phyloP scores from a whole-genome alignment of 1,140 invertebrate species.

The Drosophila santomea region DNA sequence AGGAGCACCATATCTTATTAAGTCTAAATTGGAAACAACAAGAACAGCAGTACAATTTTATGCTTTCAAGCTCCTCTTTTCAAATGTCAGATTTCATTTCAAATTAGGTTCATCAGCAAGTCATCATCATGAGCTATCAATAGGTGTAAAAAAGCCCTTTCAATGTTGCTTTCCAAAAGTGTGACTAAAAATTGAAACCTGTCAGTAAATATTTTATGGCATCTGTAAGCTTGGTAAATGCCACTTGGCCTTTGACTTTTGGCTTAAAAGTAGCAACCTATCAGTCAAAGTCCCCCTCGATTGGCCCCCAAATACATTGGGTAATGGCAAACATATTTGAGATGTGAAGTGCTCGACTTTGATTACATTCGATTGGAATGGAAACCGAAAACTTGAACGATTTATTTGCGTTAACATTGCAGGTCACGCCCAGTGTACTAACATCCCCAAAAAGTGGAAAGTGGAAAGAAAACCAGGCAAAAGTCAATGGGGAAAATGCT shows the following conservation, averaged over 20 bases:
- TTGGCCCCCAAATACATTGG: constrained; percentile 8
- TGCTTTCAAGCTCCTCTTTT: not conserved
- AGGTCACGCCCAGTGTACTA: constrained; percentile 27
- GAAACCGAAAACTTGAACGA: constrained; percentile 64
- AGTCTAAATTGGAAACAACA: no score
- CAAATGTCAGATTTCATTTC: not conserved
- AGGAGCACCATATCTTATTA: not conserved
- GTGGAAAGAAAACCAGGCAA: constrained; percentile 50
- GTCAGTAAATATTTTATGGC: constrained; percentile 21
- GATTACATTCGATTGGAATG: constrained; percentile 47
- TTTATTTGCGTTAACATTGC: constrained; percentile 74
- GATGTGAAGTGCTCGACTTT: constrained; percentile 48
- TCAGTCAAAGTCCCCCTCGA: constrained; percentile 17
- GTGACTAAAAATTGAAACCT: constrained; percentile 14
- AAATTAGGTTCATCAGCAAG: not conserved
- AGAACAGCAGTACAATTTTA: no score
- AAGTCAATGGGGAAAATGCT: constrained; percentile 63
- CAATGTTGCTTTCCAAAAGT: not conserved
- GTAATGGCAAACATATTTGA: constrained; percentile 58
- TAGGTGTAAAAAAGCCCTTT: constrained; percentile 8
- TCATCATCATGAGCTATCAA: not conserved
- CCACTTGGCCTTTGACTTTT: constrained; percentile 22
- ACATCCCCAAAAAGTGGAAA: not conserved
- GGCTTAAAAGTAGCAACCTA: constrained; percentile 33
- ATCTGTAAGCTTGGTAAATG: constrained; percentile 6